Percentiles rank a stretch among this genome's conserved stretches.
These are phyloP conservation scores for Platysternon megacephalum DNA, from an alignment of 2,113 vertebrate genomes.

Conservation along the genomic window DNA sequence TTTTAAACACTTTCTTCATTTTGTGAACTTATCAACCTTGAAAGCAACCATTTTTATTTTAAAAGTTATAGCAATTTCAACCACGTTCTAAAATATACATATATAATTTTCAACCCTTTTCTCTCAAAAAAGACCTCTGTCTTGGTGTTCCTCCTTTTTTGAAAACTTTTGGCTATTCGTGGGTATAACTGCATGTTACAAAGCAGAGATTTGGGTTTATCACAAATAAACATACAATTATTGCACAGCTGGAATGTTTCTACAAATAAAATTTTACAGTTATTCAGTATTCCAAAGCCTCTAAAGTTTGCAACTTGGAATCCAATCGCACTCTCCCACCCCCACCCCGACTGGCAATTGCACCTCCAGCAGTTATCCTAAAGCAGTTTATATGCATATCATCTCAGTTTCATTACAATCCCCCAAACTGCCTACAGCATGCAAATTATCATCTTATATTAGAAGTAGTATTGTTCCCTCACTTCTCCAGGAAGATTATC, in stretches of 20 bases:
- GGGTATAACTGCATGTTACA: background rate
- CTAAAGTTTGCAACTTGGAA: background rate
- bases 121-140: background rate
- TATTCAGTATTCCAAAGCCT: background rate
- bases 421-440: background rate
- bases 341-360: background rate
- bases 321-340: background rate
- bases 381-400: background rate
- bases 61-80: background rate
- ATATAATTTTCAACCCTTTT: background rate
- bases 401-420: background rate
- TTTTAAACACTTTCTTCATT: background rate
- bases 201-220: background rate
- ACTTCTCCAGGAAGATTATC: background rate
- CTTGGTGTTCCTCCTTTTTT: background rate
- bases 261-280: background rate
- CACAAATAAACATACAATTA: background rate
- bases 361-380: background rate
- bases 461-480: background rate
- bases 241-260: background rate
- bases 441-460: background rate
- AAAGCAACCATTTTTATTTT: background rate
- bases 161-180: background rate
- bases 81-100: background rate
- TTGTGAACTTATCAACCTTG: background rate